These are phyloP conservation scores for Clarias gariepinus DNA, from an alignment of 2,113 vertebrate genomes.

Conservation along the genomic window DNA sequence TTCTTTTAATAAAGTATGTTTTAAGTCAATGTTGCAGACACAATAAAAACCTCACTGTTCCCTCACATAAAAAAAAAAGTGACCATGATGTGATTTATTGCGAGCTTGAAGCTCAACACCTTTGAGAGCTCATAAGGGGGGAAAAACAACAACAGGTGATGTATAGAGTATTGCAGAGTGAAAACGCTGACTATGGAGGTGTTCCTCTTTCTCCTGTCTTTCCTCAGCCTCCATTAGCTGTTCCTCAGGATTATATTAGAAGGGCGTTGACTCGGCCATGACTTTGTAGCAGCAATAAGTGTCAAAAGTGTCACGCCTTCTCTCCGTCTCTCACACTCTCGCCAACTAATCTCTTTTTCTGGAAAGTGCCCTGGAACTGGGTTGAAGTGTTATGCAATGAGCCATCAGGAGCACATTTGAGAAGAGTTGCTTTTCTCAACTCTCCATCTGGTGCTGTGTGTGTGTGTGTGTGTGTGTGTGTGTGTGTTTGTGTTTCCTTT, in stretches of 20 bases:
- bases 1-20: neutral
- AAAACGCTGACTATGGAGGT: neutral
- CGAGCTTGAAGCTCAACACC: neutral
- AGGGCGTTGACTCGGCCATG: neutral
- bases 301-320: neutral
- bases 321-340: neutral
- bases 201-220: neutral
- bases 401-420: constrained; percentile 25
- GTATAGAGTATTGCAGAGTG: neutral
- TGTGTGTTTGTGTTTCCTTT: no score
- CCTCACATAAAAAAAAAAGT: neutral
- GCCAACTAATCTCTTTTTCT: neutral
- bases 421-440: constrained; percentile 29
- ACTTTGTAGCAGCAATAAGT: constrained; percentile 8
- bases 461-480: no score
- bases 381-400: neutral
- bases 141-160: neutral
- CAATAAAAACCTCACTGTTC: neutral
- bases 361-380: neutral
- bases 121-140: neutral
- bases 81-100: neutral
- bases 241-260: neutral
- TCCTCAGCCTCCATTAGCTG: neutral
- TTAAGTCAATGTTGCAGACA: neutral
- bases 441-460: constrained; percentile 30